Percentiles rank a stretch among this genome's conserved stretches.
Evolutionary conservation across 2,888 invertebrate genomes (phyloP).

Genomic region (Melitaea athalia): DNA sequence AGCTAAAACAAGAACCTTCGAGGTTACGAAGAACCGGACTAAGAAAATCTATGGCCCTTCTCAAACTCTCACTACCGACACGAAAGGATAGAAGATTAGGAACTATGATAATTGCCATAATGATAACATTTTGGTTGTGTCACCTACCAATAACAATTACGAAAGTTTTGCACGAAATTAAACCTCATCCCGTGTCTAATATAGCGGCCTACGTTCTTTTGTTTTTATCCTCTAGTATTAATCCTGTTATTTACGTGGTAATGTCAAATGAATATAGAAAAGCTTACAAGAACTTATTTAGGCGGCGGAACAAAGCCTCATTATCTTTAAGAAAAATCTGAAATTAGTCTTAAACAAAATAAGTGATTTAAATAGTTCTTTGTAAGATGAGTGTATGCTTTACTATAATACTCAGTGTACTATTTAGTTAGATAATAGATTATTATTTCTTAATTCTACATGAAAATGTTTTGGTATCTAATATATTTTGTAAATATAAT

Average conservation of each 20-base stretch:
- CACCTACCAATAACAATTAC: conserved; percentile 95
- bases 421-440: conserved; percentile 18
- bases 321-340: conserved; percentile 34
- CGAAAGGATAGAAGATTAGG: conserved; percentile 88
- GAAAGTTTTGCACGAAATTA: conserved; percentile 86
- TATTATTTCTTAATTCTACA: background rate
- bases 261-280: conserved; percentile 96
- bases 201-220: conserved; percentile 92
- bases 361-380: background rate
- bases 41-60: conserved; percentile 57
- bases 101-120: conserved; percentile 95
- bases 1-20: conserved; percentile 26
- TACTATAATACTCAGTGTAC: conserved; percentile 28
- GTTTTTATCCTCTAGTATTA: conserved; percentile 93
- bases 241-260: conserved; percentile 95
- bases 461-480: background rate
- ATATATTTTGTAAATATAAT: conserved; percentile 19
- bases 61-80: conserved; percentile 85
- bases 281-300: conserved; percentile 90
- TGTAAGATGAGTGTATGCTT: background rate
- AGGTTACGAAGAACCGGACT: conserved; percentile 61
- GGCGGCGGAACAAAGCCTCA: conserved; percentile 69
- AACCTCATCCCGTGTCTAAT: conserved; percentile 85
- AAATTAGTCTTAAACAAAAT: conserved; percentile 22
- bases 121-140: conserved; percentile 93